These are phyloP conservation scores for Rhineura floridana DNA, from an alignment of 2,113 vertebrate species.

Conservation along the genomic window DNA sequence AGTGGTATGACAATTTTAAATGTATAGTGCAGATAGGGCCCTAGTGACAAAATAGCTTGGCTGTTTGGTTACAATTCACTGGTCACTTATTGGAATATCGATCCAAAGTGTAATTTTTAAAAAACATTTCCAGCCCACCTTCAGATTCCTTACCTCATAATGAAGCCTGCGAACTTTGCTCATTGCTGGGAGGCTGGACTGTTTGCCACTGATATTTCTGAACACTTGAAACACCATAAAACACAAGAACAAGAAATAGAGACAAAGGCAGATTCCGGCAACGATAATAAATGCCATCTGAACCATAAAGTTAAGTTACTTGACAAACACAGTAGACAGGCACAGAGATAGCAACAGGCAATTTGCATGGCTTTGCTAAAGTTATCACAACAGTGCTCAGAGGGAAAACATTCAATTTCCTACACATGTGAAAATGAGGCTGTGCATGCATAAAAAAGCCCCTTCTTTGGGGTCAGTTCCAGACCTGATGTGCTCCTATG, in stretches of 20 bases:
- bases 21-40: too few species aligned
- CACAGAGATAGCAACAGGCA: fast-evolving
- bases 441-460: neutral
- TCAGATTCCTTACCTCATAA: slow-evolving; percentile 84
- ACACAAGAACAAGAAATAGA: slow-evolving; percentile 97
- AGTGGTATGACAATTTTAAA: too few species aligned
- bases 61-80: neutral
- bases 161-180: slow-evolving; percentile 92
- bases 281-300: slow-evolving; percentile 99
- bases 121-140: neutral
- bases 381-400: fast-evolving
- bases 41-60: neutral
- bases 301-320: slow-evolving; percentile 33
- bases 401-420: neutral
- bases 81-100: neutral
- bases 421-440: too few species aligned
- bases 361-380: neutral
- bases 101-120: neutral
- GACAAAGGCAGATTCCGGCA: slow-evolving; percentile 94
- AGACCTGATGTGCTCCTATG: neutral
- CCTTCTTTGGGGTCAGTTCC: neutral
- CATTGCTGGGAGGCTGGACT: slow-evolving; percentile 92
- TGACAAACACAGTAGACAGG: neutral
- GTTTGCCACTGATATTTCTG: slow-evolving; percentile 95
- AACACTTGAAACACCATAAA: slow-evolving; percentile 99